Conservation (phyloP, 2,113 vertebrate genomes). For the Mola mola region DNA sequence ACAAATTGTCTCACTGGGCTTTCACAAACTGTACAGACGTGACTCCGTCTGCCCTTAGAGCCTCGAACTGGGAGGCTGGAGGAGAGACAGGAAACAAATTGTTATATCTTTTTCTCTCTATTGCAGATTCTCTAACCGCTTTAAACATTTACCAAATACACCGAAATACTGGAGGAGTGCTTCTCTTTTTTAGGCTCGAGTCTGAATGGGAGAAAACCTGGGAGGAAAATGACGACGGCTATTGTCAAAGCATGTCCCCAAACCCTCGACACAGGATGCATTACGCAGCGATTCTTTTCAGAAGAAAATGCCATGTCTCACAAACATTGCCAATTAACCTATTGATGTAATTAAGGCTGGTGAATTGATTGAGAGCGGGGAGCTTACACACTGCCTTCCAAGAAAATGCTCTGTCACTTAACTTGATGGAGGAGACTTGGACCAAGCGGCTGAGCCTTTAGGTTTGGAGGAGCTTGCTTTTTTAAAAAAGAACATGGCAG, state of each 20-base stretch:
- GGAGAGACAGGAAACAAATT: too few species aligned
- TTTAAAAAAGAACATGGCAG: background rate
- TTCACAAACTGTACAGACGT: too few species aligned
- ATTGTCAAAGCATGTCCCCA: slow-evolving; percentile 46
- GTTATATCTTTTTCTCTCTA: too few species aligned
- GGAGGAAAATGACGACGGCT: background rate
- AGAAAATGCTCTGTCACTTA: slow-evolving; percentile 60
- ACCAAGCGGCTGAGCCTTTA: background rate
- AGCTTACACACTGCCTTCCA: slow-evolving; percentile 64
- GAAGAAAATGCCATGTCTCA: slow-evolving; percentile 44
- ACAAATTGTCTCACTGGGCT: too few species aligned
- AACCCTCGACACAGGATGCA: slow-evolving; percentile 32
- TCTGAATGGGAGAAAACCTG: slow-evolving; percentile 13
- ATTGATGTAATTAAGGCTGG: slow-evolving; percentile 79
- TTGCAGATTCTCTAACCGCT: too few species aligned
- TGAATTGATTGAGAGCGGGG: slow-evolving; percentile 70
- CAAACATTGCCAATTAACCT: slow-evolving; percentile 74
- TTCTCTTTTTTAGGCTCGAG: slow-evolving; percentile 1
- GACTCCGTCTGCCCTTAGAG: too few species aligned
- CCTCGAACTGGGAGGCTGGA: too few species aligned
- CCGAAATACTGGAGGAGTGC: too few species aligned
- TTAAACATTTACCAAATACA: too few species aligned
- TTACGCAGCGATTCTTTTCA: slow-evolving; percentile 58
- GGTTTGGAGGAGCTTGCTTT: slow-evolving; percentile 15
- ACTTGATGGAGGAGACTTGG: slow-evolving; percentile 37